These are phyloP conservation scores for Leptodactylus fuscus DNA, from an alignment of 2,113 vertebrate species.

Conservation along the genomic window DNA sequence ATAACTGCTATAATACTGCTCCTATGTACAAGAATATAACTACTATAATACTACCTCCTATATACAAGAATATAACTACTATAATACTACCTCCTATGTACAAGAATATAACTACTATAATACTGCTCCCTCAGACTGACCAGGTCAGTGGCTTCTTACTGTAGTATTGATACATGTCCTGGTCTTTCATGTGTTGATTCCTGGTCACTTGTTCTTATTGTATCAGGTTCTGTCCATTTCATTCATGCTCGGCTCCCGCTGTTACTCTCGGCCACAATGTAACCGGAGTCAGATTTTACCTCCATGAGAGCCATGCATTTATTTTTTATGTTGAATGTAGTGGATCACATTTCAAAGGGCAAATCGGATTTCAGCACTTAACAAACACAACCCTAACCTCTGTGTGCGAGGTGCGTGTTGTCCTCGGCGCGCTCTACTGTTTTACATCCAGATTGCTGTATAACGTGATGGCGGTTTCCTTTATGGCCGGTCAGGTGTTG, in stretches of 20 bases:
- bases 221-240: constrained; percentile 34
- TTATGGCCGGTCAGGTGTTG: constrained; percentile 8
- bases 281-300: constrained; percentile 48
- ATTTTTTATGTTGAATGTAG: constrained; percentile 45
- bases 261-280: constrained; percentile 39
- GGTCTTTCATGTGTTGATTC: neutral
- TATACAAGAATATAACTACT: constrained; percentile 1
- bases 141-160: no score
- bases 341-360: constrained; percentile 43
- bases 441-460: constrained; percentile 22
- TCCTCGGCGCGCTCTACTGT: neutral
- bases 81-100: neutral
- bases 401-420: neutral
- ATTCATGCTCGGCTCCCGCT: constrained; percentile 37
- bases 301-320: constrained; percentile 39
- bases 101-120: neutral
- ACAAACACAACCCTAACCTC: constrained; percentile 41
- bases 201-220: constrained; percentile 26
- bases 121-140: neutral
- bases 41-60: constrained; percentile 6
- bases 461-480: neutral
- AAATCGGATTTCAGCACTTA: constrained; percentile 50
- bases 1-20: neutral
- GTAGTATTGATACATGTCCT: neutral
- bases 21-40: constrained; percentile 2